Evolutionary conservation across 2,888 invertebrate species (phyloP).

Genomic region (Pimpla rufipes): DNA sequence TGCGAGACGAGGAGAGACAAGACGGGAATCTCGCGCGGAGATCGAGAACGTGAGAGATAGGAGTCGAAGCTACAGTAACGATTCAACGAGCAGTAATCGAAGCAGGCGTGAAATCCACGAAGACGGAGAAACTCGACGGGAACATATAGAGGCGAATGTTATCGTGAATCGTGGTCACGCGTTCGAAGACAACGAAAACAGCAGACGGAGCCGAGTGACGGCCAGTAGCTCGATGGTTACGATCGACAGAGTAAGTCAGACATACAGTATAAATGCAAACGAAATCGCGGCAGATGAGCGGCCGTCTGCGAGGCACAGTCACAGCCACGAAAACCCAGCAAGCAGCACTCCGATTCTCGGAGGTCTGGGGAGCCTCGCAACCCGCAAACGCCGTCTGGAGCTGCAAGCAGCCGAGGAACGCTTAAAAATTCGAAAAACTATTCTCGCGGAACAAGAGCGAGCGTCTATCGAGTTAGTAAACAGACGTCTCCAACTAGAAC

Average conservation of each 20-base stretch:
- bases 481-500: background rate
- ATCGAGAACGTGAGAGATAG: background rate
- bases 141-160: background rate
- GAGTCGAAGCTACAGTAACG: background rate
- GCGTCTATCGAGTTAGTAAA: background rate
- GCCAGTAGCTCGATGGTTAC: background rate
- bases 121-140: too few relatives aligned
- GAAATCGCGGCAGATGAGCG: background rate
- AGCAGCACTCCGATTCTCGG: background rate
- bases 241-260: background rate
- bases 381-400: background rate
- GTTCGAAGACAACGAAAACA: background rate
- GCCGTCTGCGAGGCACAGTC: background rate
- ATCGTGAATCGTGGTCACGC: background rate
- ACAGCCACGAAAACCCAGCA: background rate
- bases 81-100: background rate
- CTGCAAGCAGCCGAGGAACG: background rate
- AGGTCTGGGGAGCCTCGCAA: background rate
- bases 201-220: background rate
- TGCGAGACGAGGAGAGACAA: background rate
- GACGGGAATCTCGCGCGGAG: background rate
- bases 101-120: too few relatives aligned
- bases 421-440: background rate
- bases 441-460: background rate
- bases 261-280: background rate